Conservation (phyloP, 2,113 vertebrate species). For the Zonotrichia leucophrys region DNA sequence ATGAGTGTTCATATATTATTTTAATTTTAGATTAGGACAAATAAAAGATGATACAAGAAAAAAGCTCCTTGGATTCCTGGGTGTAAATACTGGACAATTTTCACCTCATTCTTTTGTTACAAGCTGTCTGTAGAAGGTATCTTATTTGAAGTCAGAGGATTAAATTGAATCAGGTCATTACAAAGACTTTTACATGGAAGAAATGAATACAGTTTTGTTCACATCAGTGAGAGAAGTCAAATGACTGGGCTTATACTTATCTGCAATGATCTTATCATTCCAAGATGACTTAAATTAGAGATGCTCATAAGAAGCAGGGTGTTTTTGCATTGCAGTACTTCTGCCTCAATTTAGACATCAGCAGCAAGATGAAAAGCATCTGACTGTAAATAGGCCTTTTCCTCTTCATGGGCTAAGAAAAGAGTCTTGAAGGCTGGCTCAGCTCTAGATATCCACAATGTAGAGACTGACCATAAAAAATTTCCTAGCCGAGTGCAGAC, state of each 20-base stretch:
- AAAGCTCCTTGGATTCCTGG: not conserved
- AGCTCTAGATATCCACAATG: not conserved
- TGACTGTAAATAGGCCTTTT: not conserved
- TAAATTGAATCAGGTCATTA: not conserved
- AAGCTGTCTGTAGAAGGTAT: not conserved
- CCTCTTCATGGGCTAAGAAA: not conserved
- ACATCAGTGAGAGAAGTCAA: not conserved
- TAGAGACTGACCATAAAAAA: not conserved
- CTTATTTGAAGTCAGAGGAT: not conserved
- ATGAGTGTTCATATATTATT: not conserved
- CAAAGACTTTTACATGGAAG: not conserved
- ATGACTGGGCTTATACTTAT: not conserved
- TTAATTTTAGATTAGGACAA: not conserved
- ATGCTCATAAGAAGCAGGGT: not conserved
- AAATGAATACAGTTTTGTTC: not conserved
- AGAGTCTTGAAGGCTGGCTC: not conserved
- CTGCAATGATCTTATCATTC: not conserved
- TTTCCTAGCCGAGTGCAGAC: not conserved
- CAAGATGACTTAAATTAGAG: not conserved
- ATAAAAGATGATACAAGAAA: not conserved
- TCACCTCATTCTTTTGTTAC: not conserved
- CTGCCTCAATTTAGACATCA: not conserved
- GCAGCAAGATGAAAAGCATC: not conserved
- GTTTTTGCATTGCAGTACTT: not conserved
- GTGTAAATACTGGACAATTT: not conserved